These are phyloP conservation scores for Limonius californicus DNA, from an alignment of 1,140 invertebrate genomes.

Conservation along the genomic window DNA sequence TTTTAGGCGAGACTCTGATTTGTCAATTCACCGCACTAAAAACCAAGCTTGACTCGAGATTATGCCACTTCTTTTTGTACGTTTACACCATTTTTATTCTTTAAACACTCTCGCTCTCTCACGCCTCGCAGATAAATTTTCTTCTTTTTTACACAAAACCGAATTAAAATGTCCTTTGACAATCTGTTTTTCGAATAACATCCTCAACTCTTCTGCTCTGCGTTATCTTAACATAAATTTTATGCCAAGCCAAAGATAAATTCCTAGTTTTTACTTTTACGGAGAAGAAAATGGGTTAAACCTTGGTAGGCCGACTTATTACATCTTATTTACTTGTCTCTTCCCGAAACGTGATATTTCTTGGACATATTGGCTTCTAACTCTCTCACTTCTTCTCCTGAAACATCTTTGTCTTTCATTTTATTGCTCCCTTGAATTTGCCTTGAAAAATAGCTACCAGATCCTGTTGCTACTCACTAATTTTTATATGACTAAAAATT, in stretches of 20 bases:
- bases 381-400: too few relatives aligned
- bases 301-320: background rate
- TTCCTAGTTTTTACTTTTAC: background rate
- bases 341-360: background rate
- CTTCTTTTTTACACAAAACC: background rate
- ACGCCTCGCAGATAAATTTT: background rate
- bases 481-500: too few relatives aligned
- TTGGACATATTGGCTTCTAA: too few relatives aligned
- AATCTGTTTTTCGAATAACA: background rate
- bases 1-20: conserved; percentile 27
- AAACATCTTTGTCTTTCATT: too few relatives aligned
- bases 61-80: conserved; percentile 20
- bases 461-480: too few relatives aligned
- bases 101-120: background rate
- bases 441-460: too few relatives aligned
- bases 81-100: conserved; percentile 21
- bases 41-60: conserved; percentile 13
- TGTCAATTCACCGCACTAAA: conserved; percentile 27
- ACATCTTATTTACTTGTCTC: too few relatives aligned
- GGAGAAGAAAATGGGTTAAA: background rate
- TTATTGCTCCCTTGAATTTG: too few relatives aligned
- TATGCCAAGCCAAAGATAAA: background rate
- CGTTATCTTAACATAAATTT: background rate
- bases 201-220: background rate
- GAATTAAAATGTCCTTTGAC: background rate